Conservation (phyloP, 2,797 vertebrate species). For the Lutra lutra region DNA sequence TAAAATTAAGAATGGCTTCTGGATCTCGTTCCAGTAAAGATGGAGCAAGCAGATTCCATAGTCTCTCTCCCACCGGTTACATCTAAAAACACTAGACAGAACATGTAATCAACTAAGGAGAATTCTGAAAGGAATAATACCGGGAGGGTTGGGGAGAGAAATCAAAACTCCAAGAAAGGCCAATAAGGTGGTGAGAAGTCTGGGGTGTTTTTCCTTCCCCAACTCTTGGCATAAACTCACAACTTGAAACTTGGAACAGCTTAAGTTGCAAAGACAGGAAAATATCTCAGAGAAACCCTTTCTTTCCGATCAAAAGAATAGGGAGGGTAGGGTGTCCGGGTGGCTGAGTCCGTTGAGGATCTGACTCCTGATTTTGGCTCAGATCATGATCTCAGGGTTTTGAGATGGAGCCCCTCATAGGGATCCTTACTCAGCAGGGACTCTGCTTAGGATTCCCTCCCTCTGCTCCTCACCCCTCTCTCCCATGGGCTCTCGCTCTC, state of each 20-base stretch:
- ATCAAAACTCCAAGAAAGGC: neutral
- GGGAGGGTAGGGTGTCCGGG: neutral
- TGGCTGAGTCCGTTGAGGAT: neutral
- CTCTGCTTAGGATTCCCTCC: neutral
- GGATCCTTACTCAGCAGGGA: neutral
- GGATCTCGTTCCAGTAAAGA: neutral
- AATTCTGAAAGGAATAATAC: neutral
- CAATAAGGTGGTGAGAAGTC: neutral
- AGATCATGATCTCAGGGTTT: neutral
- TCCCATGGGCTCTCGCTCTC: rapidly evolving
- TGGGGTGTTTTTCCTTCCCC: too few species aligned
- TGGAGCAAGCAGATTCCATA: neutral
- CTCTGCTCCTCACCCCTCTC: neutral
- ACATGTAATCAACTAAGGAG: neutral
- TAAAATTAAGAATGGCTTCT: constrained; percentile 17
- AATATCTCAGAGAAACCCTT: neutral
- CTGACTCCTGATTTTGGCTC: neutral
- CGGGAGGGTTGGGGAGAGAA: neutral
- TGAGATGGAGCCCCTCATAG: neutral
- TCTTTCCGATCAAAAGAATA: neutral
- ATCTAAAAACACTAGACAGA: neutral
- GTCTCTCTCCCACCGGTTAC: neutral
- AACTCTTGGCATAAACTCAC: neutral
- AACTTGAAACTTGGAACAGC: neutral
- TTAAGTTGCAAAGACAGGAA: neutral